Evolutionary conservation across 2,113 vertebrate species (phyloP).

Genomic region (Excalfactoria chinensis): DNA sequence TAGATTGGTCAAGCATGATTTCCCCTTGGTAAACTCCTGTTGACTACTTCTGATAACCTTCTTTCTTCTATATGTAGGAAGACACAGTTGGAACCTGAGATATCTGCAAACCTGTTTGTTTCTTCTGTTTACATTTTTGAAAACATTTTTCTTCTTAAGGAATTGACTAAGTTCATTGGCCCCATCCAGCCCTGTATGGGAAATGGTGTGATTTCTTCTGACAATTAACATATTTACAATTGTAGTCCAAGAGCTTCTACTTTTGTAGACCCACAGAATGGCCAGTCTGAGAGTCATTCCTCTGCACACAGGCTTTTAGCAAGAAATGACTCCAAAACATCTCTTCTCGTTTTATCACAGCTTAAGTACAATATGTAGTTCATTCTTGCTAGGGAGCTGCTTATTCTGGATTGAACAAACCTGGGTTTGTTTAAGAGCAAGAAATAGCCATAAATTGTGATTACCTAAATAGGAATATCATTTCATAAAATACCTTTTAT

Average conservation of each 20-base stretch:
- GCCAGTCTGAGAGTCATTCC: neutral
- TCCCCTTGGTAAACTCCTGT: too few species aligned
- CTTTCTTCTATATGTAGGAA: too few species aligned
- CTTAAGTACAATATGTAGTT: fast-evolving
- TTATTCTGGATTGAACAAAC: neutral
- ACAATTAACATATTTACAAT: neutral
- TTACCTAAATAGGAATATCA: constrained; percentile 32
- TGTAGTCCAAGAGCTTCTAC: neutral
- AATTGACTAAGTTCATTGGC: neutral
- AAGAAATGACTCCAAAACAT: neutral
- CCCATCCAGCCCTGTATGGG: neutral
- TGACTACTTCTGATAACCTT: too few species aligned
- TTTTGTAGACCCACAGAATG: neutral
- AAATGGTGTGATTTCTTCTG: neutral
- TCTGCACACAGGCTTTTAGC: neutral
- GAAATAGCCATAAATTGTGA: neutral
- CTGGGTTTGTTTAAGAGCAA: neutral
- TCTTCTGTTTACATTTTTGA: neutral
- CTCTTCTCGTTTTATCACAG: neutral
- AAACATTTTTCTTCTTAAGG: neutral
- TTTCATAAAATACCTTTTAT: constrained; percentile 69
- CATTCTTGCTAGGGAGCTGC: neutral
- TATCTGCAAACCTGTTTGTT: neutral
- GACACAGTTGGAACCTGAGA: neutral
- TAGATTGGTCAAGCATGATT: too few species aligned